phyloP scores from a whole-genome alignment of 2,797 vertebrate species.

The Typhlichthys eigenmanni region DNA sequence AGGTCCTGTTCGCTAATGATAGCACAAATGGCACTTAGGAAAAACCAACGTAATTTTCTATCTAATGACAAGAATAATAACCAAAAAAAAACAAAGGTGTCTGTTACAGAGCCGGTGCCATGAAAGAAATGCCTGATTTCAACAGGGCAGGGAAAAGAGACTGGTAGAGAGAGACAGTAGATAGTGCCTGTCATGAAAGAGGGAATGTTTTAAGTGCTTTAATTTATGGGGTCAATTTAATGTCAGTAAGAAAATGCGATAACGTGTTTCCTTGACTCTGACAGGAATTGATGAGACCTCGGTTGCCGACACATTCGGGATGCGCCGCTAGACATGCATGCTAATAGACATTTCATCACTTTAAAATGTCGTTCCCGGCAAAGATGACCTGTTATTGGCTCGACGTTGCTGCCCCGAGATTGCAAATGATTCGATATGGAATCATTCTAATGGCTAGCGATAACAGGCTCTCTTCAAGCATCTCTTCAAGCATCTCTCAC shows the following conservation, averaged over 20 bases:
- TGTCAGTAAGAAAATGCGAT: constrained; percentile 17
- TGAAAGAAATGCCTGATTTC: no score
- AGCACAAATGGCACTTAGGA: constrained; percentile 36
- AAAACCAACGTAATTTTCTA: not conserved
- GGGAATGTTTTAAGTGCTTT: constrained; percentile 17
- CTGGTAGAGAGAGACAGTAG: not conserved
- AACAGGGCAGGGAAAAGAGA: not conserved
- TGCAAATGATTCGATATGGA: constrained; percentile 31
- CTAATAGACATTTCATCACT: constrained; percentile 24
- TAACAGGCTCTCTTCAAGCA: constrained; percentile 9
- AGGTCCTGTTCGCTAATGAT: constrained; percentile 46
- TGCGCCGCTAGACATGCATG: constrained; percentile 3
- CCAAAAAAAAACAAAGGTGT: constrained; percentile 13
- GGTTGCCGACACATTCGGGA: constrained; percentile 22
- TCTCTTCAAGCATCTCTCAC: not conserved
- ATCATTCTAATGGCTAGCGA: constrained; percentile 48
- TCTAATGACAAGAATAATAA: constrained; percentile 28
- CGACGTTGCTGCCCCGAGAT: constrained; percentile 41
- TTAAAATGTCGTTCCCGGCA: constrained; percentile 12
- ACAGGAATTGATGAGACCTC: constrained; percentile 15
- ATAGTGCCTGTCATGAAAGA: not conserved
- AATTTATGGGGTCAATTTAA: constrained; percentile 33
- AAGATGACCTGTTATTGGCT: constrained; percentile 33
- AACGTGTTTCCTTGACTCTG: constrained; percentile 25
- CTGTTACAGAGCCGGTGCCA: constrained; percentile 9